Conservation (phyloP, 2,113 vertebrate genomes). For the Vulpes ferrilata region DNA sequence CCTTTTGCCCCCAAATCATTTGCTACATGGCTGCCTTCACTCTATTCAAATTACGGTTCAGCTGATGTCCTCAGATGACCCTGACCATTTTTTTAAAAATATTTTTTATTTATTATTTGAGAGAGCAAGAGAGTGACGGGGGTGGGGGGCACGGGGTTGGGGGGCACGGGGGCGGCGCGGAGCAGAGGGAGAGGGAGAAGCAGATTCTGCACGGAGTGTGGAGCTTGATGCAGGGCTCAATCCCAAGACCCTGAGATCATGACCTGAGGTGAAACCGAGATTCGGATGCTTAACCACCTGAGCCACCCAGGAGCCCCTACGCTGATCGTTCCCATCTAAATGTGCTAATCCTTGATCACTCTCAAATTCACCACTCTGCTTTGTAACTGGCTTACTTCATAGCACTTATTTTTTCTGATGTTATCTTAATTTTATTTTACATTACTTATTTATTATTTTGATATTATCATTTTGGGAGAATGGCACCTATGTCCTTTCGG, state of each 20-base stretch:
- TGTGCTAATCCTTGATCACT: neutral
- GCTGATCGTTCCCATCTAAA: neutral
- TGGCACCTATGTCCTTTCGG: neutral
- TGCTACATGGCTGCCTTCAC: neutral
- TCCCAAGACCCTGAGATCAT: neutral
- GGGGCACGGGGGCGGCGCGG: too few species aligned
- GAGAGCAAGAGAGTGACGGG: neutral
- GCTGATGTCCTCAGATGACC: neutral
- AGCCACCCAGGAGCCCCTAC: neutral
- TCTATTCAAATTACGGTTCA: neutral
- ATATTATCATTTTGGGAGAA: neutral
- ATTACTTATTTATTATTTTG: neutral
- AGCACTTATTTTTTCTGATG: neutral
- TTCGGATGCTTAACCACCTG: fast-evolving
- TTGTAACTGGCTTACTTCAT: neutral
- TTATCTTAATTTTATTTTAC: neutral
- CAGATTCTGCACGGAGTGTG: neutral
- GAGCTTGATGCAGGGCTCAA: neutral
- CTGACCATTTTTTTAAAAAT: neutral
- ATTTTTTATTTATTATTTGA: neutral
- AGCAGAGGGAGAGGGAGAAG: neutral
- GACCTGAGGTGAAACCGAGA: neutral
- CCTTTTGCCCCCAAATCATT: neutral
- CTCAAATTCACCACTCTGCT: neutral
- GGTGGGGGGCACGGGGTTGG: too few species aligned